Evolutionary conservation across 2,888 invertebrate species (phyloP), one percentile per base, ranked within the genome.

Genomic region (Brachyptera putata): DNA sequence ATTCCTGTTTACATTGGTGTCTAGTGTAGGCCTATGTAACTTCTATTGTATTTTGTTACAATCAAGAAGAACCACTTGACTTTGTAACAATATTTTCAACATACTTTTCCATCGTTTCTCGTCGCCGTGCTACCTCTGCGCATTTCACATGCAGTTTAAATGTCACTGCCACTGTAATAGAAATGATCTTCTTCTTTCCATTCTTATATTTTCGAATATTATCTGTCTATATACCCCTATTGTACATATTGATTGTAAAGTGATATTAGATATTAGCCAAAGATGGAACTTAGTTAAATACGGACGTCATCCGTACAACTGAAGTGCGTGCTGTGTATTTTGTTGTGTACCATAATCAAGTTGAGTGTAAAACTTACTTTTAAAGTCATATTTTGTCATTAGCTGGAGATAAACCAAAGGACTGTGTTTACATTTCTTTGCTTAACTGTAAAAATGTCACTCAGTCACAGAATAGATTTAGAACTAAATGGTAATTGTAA

Each of bases 401-500:
- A 81, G 83, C 83, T 83, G 83, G 83, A 84, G 79, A 79, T 79
- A 80, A 80, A 82, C 83, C 83, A 83, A 84, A 83, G 81, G 78
- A 36, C 43, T 11, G n/a, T 53, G 36, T 21, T 34, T 24, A 18
- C 21, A 21, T 21, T 53, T 34, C 53, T 36, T 3, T 53, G 53
- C n/a, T n/a, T n/a, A n/a, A n/a, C 53, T 34, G 30, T 21, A 14
- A 21, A 36, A 53, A 36, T 26, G 30, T n/a, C 30, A 30, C 3
- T 26, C 24, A 22, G 11, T 26, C 25, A 34, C 18, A n/a, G n/a
- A 34, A 18, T 53, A 5, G 18, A 22, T 43, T 21, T 18, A 43
- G 21, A 11, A 18, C 34, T 53, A 36, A 14, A 18, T 34, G 24
- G 7, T 24, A 22, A 22, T 13, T 24, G 46, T 24, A 22, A 22